Percentiles rank a stretch among this genome's conserved stretches.
Conservation (phyloP, 2,113 vertebrate genomes). For the Phasianus colchicus region DNA sequence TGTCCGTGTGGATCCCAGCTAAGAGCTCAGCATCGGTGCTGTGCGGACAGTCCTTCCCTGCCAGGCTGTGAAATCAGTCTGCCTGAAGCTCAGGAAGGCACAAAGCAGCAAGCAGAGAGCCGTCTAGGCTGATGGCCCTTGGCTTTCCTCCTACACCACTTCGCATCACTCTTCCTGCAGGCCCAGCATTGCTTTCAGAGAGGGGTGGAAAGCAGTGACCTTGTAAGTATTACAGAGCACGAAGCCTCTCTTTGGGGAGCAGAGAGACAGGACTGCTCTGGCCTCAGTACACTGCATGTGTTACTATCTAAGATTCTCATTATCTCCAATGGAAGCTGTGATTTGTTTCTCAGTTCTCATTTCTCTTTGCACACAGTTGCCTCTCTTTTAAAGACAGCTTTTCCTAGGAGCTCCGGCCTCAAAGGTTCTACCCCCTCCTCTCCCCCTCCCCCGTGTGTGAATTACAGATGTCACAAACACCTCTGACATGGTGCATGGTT, state of each 20-base stretch:
- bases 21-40: neutral
- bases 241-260: neutral
- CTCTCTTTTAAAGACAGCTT: constrained; percentile 43
- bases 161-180: neutral
- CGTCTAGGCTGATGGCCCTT: neutral
- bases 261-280: neutral
- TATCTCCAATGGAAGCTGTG: constrained; percentile 50
- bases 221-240: neutral
- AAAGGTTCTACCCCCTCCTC: neutral
- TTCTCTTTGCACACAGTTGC: constrained; percentile 35
- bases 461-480: constrained; percentile 57
- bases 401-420: constrained; percentile 42
- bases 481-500: constrained; percentile 5
- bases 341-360: constrained; percentile 53
- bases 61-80: neutral
- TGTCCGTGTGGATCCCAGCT: neutral
- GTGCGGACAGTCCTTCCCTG: neutral
- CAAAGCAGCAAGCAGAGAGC: neutral
- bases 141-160: neutral
- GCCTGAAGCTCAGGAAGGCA: fast-evolving
- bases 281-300: neutral
- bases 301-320: constrained; percentile 4
- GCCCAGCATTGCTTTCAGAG: neutral
- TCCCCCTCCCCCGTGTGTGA: neutral
- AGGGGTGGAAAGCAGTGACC: neutral